Conservation (phyloP, 2,888 invertebrate species). For the Psococerastis gibbosa region DNA sequence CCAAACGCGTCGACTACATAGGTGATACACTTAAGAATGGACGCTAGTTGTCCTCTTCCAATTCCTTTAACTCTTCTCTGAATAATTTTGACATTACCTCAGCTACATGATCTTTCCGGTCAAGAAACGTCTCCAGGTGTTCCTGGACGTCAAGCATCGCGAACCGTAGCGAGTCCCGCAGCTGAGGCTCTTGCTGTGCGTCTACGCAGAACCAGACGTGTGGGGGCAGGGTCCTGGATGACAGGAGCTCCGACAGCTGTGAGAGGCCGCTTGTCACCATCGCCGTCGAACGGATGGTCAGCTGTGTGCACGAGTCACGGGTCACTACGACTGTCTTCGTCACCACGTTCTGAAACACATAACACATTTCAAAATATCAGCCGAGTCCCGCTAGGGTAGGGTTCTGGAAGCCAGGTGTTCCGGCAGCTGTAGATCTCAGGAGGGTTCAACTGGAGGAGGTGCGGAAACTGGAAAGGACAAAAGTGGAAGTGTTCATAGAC, state of each 20-base stretch:
- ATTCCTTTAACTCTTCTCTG: too few relatives aligned
- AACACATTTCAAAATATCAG: too few relatives aligned
- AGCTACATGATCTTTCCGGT: conserved; percentile 71
- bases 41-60: too few relatives aligned
- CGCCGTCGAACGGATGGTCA: conserved; percentile 26
- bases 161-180: conserved; percentile 70
- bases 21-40: too few relatives aligned
- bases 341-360: conserved; percentile 47
- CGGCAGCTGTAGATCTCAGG: too few relatives aligned
- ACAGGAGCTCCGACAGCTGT: conserved; percentile 35
- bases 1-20: too few relatives aligned
- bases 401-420: too few relatives aligned
- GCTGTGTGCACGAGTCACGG: conserved; percentile 51
- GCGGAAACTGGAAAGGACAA: too few relatives aligned
- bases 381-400: too few relatives aligned
- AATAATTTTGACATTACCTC: too few relatives aligned
- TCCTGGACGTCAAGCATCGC: conserved; percentile 85
- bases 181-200: conserved; percentile 45
- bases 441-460: too few relatives aligned
- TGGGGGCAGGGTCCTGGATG: conserved; percentile 54
- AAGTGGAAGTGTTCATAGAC: too few relatives aligned
- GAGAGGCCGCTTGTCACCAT: conserved; percentile 32
- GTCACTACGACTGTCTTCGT: conserved; percentile 55
- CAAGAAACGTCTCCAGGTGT: conserved; percentile 86
- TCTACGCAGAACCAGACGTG: conserved; percentile 68